phyloP scores from a whole-genome alignment of 2,888 invertebrate genomes.

The Entomobrya proxima region DNA sequence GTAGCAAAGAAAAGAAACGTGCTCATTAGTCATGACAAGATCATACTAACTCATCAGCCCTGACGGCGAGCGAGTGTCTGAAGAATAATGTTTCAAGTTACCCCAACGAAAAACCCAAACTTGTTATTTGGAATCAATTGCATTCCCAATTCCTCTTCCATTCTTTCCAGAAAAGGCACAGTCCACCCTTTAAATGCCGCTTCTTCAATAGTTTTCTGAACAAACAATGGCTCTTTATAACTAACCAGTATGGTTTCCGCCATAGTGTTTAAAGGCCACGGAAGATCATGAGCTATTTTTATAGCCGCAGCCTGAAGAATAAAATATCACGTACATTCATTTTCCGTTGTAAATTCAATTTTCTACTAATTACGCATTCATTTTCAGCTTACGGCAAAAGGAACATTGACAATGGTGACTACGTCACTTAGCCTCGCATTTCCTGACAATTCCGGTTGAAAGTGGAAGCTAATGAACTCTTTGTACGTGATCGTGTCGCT shows the following conservation, averaged over 20 bases:
- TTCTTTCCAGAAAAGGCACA: slow-evolving; percentile 29
- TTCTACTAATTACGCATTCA: neutral
- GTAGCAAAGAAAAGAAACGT: neutral
- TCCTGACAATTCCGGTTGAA: slow-evolving; percentile 36
- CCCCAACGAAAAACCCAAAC: slow-evolving; percentile 34
- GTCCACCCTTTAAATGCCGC: slow-evolving; percentile 64
- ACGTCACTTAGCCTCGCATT: slow-evolving; percentile 33
- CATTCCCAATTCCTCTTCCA: slow-evolving; percentile 15
- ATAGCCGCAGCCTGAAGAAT: slow-evolving; percentile 57
- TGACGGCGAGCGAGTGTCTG: neutral
- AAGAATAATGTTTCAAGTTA: neutral
- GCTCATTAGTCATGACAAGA: neutral
- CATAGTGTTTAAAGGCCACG: slow-evolving; percentile 32
- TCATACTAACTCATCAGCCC: neutral
- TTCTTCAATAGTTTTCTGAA: slow-evolving; percentile 62
- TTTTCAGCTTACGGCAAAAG: slow-evolving; percentile 60
- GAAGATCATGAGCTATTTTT: slow-evolving; percentile 40
- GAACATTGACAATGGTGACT: slow-evolving; percentile 63
- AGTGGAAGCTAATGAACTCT: slow-evolving; percentile 50
- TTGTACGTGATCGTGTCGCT: slow-evolving; percentile 48
- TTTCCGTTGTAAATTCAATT: neutral
- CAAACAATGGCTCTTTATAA: slow-evolving; percentile 58
- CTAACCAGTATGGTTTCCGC: neutral
- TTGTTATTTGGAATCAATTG: neutral
- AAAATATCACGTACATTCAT: neutral